phyloP scores from a whole-genome alignment of 2,797 vertebrate species.

The Pangasius sanitwongsei region DNA sequence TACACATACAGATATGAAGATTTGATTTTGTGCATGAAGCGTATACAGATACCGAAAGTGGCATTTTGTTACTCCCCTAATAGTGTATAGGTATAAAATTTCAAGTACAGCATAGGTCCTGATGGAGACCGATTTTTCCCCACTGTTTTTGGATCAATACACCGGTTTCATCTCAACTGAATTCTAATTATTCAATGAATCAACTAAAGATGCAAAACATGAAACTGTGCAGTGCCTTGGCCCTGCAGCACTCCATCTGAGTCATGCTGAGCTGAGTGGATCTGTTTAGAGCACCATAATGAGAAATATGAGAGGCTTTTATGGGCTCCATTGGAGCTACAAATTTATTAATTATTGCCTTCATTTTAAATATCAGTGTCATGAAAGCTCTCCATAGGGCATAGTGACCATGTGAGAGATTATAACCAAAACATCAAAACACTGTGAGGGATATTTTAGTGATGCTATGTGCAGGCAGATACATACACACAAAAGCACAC shows the following conservation, averaged over 20 bases:
- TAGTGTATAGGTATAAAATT: not conserved
- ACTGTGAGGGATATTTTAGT: not conserved
- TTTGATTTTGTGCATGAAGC: not conserved
- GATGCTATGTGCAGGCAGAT: not conserved
- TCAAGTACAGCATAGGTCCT: not conserved
- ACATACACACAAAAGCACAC: not conserved
- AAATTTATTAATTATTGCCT: not conserved
- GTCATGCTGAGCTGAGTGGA: constrained; percentile 15
- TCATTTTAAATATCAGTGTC: constrained; percentile 21
- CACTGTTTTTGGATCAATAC: not conserved
- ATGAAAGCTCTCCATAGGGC: constrained; percentile 7
- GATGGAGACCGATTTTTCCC: not conserved
- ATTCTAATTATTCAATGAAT: constrained; percentile 13
- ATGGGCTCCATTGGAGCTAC: constrained; percentile 7
- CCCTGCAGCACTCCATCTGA: constrained; percentile 24
- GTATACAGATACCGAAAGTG: not conserved
- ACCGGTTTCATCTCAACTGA: not conserved
- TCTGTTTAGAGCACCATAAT: constrained; percentile 11
- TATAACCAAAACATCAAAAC: not conserved
- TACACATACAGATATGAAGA: not conserved
- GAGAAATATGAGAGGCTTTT: constrained; percentile 9
- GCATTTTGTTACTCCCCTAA: not conserved
- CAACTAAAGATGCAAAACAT: constrained; percentile 10
- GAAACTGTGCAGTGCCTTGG: not conserved
- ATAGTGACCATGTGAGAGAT: constrained; percentile 9